phyloP scores from a whole-genome alignment of 2,888 invertebrate genomes.

The Anarsia innoxiella region DNA sequence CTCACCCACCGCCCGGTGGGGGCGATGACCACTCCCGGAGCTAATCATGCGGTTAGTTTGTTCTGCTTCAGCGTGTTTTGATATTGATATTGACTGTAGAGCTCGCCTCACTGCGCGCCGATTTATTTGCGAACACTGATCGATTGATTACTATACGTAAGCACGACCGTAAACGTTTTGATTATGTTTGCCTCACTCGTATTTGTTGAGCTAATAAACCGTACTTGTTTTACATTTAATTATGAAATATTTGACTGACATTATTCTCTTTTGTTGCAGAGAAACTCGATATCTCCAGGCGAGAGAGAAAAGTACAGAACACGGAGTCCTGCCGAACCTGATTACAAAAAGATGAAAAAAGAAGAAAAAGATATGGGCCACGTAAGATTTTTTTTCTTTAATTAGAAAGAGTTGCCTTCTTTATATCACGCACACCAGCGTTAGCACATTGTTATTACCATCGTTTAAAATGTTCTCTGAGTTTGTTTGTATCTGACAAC shows the following conservation, averaged over 20 bases:
- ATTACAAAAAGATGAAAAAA: conserved; percentile 84
- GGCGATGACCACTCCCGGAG: conserved; percentile 69
- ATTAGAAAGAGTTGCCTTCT: no score
- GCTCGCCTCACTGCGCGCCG: conserved; percentile 66
- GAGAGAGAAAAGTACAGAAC: conserved; percentile 89
- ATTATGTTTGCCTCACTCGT: conserved; percentile 65
- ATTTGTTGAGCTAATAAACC: conserved; percentile 48
- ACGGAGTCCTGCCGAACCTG: conserved; percentile 83
- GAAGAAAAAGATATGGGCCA: conserved; percentile 89
- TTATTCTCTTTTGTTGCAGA: conserved; percentile 71
- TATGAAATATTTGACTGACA: conserved; percentile 23
- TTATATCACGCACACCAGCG: no score
- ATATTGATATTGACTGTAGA: conserved; percentile 73
- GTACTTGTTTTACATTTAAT: conserved; percentile 25
- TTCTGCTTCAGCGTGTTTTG: conserved; percentile 75
- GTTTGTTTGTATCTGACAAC: no score
- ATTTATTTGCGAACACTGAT: conserved; percentile 75
- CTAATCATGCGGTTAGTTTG: conserved; percentile 76
- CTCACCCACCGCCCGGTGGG: conserved; percentile 32
- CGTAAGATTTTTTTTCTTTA: no score
- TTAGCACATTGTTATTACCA: no score
- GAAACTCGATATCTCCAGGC: conserved; percentile 90
- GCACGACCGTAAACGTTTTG: conserved; percentile 65
- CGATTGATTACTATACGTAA: conserved; percentile 70
- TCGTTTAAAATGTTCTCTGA: no score